A percentile compares a stretch with the other conserved stretches of the same genome.
These are phyloP conservation scores for Rhinolophus ferrumequinum DNA, from an alignment of 2,113 vertebrate species.

Conservation along the genomic window DNA sequence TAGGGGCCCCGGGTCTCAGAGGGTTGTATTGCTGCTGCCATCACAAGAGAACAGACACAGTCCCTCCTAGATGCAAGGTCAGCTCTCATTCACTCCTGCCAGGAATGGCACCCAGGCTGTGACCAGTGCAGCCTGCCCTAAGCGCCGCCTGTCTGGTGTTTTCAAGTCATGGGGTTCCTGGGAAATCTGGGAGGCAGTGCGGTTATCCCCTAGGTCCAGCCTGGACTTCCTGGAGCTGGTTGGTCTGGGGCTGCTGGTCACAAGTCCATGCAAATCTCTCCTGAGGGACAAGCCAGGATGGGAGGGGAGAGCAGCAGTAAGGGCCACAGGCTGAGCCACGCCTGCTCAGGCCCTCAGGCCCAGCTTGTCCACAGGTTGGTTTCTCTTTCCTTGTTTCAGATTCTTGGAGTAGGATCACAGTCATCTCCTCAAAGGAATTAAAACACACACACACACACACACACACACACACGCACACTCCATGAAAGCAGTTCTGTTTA, in stretches of 20 bases:
- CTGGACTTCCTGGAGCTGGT: not conserved
- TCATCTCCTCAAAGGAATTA: slow-evolving; percentile 30
- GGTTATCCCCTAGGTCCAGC: not conserved
- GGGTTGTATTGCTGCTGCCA: not conserved
- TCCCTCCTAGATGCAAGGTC: not conserved
- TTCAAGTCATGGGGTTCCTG: not conserved
- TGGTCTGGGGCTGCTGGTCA: not conserved
- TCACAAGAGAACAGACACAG: not conserved
- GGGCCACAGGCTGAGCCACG: not conserved
- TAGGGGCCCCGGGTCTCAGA: not conserved
- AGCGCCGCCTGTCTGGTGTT: not conserved
- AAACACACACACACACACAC: not conserved
- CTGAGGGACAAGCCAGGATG: not conserved
- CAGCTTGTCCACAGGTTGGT: not conserved
- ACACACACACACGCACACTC: not conserved
- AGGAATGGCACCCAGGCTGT: not conserved
- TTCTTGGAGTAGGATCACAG: not conserved
- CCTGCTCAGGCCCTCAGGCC: not conserved
- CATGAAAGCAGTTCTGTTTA: slow-evolving; percentile 35
- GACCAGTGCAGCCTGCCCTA: not conserved
- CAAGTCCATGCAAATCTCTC: not conserved
- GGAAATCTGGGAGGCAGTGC: not conserved
- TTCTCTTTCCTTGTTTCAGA: not conserved
- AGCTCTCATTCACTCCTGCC: not conserved
- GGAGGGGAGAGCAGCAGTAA: not conserved